A percentile compares a stretch with the other conserved stretches of the same genome.
Evolutionary conservation across 2,888 invertebrate species (phyloP).

Genomic region (Glaucopsyche alexis): DNA sequence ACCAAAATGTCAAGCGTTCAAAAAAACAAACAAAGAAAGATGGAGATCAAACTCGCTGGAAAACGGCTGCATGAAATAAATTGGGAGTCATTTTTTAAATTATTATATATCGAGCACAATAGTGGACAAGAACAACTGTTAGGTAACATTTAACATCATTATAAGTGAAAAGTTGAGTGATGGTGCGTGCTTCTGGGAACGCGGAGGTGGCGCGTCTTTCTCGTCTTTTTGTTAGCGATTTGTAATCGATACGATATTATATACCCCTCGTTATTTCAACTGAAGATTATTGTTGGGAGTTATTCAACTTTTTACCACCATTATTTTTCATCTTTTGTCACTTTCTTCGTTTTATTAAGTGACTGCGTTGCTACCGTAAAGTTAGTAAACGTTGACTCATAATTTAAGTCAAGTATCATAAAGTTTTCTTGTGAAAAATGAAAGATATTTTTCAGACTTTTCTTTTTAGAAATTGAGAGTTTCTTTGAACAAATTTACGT

Average conservation of each 20-base stretch:
- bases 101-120: slow-evolving; percentile 72
- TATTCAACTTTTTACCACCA: not conserved
- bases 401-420: not conserved
- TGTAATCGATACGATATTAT: slow-evolving; percentile 38
- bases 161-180: slow-evolving; percentile 77
- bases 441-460: no score
- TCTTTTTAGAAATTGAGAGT: no score
- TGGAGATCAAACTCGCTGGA: slow-evolving; percentile 71
- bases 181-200: slow-evolving; percentile 54
- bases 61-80: slow-evolving; percentile 76
- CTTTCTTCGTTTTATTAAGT: slow-evolving; percentile 13
- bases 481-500: no score
- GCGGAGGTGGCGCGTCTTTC: slow-evolving; percentile 42
- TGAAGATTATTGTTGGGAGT: slow-evolving; percentile 7
- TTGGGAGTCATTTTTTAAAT: slow-evolving; percentile 76
- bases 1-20: slow-evolving; percentile 70
- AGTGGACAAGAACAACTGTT: slow-evolving; percentile 76
- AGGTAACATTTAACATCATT: slow-evolving; percentile 79
- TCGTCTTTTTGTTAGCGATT: slow-evolving; percentile 41
- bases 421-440: not conserved
- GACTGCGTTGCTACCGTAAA: not conserved
- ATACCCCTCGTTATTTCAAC: slow-evolving; percentile 31
- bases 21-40: slow-evolving; percentile 60
- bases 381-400: not conserved
- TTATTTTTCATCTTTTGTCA: slow-evolving; percentile 19